These are phyloP conservation scores for Eristalis tenax DNA, from an alignment of 2,888 invertebrate genomes.

Conservation along the genomic window DNA sequence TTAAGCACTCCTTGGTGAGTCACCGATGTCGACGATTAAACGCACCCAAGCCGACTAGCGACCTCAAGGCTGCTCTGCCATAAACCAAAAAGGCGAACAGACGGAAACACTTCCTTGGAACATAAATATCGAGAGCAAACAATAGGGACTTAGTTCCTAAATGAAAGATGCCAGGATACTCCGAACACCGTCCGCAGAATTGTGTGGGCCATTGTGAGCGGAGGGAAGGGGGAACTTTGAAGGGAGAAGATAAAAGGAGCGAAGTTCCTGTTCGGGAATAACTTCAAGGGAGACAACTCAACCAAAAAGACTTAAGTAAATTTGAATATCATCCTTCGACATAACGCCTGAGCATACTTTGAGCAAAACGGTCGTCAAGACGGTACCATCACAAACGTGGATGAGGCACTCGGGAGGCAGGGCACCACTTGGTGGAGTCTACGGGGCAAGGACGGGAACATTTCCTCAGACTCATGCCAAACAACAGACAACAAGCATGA, in stretches of 20 bases:
- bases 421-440: neutral
- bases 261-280: constrained; percentile 21
- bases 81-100: constrained; percentile 49
- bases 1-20: neutral
- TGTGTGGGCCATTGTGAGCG: neutral
- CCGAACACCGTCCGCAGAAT: neutral
- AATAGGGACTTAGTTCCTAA: constrained; percentile 57
- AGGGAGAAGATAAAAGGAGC: neutral
- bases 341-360: constrained; percentile 27
- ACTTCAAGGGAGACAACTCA: constrained; percentile 55
- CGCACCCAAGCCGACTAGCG: constrained; percentile 2
- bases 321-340: constrained; percentile 64
- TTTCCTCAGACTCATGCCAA: constrained; percentile 42
- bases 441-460: constrained; percentile 7
- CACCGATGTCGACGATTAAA: constrained; percentile 28
- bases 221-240: neutral
- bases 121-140: constrained; percentile 57
- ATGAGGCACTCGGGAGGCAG: neutral
- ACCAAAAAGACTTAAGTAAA: constrained; percentile 58
- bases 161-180: constrained; percentile 32
- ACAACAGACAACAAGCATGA: constrained; percentile 40
- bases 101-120: constrained; percentile 50
- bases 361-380: neutral
- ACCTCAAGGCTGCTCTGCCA: constrained; percentile 14
- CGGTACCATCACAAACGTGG: neutral